A percentile compares a stretch with the other conserved stretches of the same genome.
Conservation (phyloP, 2,113 vertebrate genomes). For the Nothoprocta pentlandii region DNA sequence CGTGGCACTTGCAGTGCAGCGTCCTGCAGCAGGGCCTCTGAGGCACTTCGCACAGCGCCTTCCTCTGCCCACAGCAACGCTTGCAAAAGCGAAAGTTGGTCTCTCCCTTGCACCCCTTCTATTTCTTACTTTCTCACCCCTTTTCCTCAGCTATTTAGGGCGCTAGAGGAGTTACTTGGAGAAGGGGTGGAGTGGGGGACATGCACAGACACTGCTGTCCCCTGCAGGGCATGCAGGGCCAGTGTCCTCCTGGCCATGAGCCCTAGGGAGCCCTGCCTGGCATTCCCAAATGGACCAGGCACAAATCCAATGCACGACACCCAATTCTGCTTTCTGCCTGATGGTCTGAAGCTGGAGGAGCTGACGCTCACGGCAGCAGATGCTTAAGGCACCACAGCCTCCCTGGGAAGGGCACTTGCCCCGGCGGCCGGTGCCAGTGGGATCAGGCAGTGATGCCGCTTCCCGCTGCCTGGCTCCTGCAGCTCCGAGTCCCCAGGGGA, state of each 20-base stretch:
- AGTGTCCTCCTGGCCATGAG: accelerated
- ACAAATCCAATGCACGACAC: not conserved
- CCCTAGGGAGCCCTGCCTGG: not conserved
- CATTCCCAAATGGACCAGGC: not conserved
- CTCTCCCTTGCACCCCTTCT: not conserved
- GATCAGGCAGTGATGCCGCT: not conserved
- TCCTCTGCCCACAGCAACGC: not conserved
- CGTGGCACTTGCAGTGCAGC: not conserved
- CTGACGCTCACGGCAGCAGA: not conserved
- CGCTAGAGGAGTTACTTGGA: not conserved
- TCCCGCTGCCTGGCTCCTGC: accelerated
- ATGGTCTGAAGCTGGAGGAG: not conserved
- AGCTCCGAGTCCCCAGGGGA: accelerated
- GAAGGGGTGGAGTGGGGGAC: not conserved
- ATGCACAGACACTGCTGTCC: not conserved
- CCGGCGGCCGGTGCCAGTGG: not conserved
- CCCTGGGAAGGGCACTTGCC: not conserved
- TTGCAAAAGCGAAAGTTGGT: not conserved
- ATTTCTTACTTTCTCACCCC: not conserved
- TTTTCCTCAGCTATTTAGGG: not conserved
- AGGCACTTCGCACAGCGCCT: accelerated
- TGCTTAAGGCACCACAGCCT: not conserved
- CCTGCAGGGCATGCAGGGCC: not conserved
- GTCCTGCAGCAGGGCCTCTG: accelerated
- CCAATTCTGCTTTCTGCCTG: not conserved